Evolutionary conservation across 1,140 invertebrate species (phyloP), one percentile per base, ranked within the genome.

Genomic region (Macrotrachela quadricornifera): DNA sequence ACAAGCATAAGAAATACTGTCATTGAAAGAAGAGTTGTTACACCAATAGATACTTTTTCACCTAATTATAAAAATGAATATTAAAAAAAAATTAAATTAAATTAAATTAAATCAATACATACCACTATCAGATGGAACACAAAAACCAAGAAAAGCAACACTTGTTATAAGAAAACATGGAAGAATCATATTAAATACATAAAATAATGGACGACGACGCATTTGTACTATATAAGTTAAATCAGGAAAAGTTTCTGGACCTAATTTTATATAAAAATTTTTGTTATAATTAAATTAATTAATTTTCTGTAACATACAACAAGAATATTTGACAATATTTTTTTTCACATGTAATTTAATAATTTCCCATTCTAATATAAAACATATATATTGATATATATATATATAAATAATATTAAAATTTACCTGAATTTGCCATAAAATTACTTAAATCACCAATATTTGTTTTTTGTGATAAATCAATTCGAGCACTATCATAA

Each of bases 1-100:
- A 90, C 85, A 14, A 85, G 82, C 84, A 90, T 88, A 3, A 90
- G 72, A 65, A 88, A 88, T 10, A 90, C 85, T 0, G 85, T 87
- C 80, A 88, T 87, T 6, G 83, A 86, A 6, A 90, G 74, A 1
- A 90, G 73, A 1, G 84, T 83, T 47, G 82, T 85, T 55, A 88
- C 87, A 17, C 85, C 83, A 21, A 83, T 11, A 1, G 80, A 82
- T 42, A 83, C 81, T 49, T 56, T 51, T 50, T 42, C 38, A 1
- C 85, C 85, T 30, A 30, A 30, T 30, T 30, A 30, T 8, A 30
- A 30, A 30, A 30, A 30, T 30, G 21, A 8, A 30, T 30, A 4
- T 8, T 30, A 30, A 4, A 30, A 4, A 30, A 4, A 30, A 30
- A 8, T 30, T 30, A 8, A 30, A 4, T 30, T 30, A 4, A 4